Base-by-base conservation (phyloP, 1,140 invertebrate species). In the Acromyrmex charruanus region DNA sequence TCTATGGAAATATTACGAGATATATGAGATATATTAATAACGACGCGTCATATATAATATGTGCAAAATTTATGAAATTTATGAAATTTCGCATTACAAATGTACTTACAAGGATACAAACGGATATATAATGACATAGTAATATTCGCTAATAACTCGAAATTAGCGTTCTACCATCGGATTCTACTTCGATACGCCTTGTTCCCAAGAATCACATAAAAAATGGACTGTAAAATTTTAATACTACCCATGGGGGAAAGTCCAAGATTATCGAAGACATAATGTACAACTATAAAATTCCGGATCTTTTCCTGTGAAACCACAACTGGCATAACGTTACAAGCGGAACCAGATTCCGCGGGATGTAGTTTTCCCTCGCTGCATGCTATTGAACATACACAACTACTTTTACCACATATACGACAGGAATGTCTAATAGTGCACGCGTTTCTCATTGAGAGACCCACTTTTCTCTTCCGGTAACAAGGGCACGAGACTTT, bases 381-480 rank as follows among this genome's bases (percentile, higher is more conserved):
- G 72, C 39, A 31, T 71, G 35, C 25, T 35, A 66, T 59, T 74
- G 58, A 77, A 66, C 55, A 18, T 21, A 51, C 21, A 74, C 31
- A 74, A 63, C 80, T 61, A 39, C 80, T 84, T 84, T 84, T 84
- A 84, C 68, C 80, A 16, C 55, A 39, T 25, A 51, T 82, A 74
- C 18, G 55, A 18, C 25, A 71, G 80, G 80, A 84, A 84, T 74
- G 80, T 84, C 80, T 84, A 84, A 74, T 84, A 74, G 69, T 61
- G 80, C 68, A 74, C 80, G 80, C 55, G 55, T 69, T 65, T 61
- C 79, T 72, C 58, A 71, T 85, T 82, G 63, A 66, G 63, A 66
- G 77, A 71, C 80, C 85, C 58, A 82, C 85, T 82, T 87, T 87
- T 61, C 80, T 87, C 85, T 82, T 69, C 77, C 79, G 80, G 80